phyloP scores from a whole-genome alignment of 2,113 vertebrate genomes.

The Agapornis roseicollis region DNA sequence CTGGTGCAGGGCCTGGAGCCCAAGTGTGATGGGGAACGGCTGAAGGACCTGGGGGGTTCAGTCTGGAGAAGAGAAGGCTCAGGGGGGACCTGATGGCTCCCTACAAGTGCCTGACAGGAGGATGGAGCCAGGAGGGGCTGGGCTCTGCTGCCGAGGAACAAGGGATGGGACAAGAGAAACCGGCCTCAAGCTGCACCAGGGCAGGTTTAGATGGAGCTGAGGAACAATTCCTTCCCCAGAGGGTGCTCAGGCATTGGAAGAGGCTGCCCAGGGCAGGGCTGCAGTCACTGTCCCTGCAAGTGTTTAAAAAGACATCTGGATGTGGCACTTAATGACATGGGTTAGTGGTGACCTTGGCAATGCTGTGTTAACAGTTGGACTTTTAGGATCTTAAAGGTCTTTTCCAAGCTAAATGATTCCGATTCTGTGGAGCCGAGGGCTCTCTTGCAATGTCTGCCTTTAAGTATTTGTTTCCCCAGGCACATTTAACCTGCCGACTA shows the following conservation, averaged over 20 bases:
- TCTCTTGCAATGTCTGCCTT: neutral
- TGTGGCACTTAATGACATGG: neutral
- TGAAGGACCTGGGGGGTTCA: too few relatives aligned
- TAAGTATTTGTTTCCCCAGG: neutral
- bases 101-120: too few relatives aligned
- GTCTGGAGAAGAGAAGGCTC: neutral
- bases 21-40: neutral
- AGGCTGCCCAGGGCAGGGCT: neutral
- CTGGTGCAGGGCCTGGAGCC: too few relatives aligned
- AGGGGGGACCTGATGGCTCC: too few relatives aligned
- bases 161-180: too few relatives aligned
- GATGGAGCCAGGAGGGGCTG: too few relatives aligned
- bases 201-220: too few relatives aligned
- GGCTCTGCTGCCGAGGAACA: too few relatives aligned
- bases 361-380: neutral
- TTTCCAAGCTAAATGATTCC: neutral
- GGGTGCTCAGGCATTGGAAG: fast-evolving
- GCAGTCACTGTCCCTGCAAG: neutral
- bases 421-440: neutral
- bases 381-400: neutral
- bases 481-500: neutral
- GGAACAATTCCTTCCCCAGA: too few relatives aligned
- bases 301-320: fast-evolving
- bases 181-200: too few relatives aligned
- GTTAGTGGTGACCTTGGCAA: neutral